Conservation (phyloP, 92 coral and sea anemone species). For the Phenganax subtilis region DNA sequence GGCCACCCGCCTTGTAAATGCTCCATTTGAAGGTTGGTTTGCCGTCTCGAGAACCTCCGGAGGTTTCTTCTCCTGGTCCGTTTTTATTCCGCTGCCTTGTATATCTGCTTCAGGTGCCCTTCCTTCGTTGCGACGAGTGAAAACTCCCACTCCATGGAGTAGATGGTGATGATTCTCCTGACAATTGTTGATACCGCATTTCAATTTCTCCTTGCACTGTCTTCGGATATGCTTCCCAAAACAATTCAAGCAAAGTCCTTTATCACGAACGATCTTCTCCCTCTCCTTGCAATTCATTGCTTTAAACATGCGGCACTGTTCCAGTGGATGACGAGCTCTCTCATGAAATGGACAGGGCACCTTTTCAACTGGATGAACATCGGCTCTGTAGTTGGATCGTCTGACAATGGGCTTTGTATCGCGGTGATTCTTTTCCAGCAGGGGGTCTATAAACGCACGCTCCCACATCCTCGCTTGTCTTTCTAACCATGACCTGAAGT, state of each 20-base stretch:
- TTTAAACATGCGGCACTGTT: constrained; percentile 4
- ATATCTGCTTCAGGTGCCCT: neutral
- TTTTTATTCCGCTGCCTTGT: neutral
- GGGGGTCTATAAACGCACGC: constrained; percentile 1
- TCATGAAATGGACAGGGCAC: neutral
- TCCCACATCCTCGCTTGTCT: constrained; percentile 23
- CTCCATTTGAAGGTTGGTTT: constrained; percentile 6
- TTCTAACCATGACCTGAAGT: constrained; percentile 4
- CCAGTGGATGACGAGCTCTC: constrained; percentile 12
- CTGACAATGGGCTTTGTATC: neutral
- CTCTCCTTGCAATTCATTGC: neutral
- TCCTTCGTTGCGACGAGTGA: neutral
- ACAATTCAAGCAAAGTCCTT: constrained; percentile 18
- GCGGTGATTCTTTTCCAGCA: neutral
- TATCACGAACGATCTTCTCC: constrained; percentile 18
- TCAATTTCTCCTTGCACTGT: constrained; percentile 7
- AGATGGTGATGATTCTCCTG: constrained; percentile 11
- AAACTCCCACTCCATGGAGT: constrained; percentile 12
- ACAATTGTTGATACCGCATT: neutral
- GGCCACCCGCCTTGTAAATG: neutral
- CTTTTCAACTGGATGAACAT: neutral
- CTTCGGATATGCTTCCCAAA: constrained; percentile 25
- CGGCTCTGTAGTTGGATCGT: constrained; percentile 9
- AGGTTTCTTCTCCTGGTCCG: neutral
- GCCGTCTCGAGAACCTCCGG: neutral